Base-by-base conservation (phyloP, 2,888 invertebrate species). In the Plagodis pulveraria region DNA sequence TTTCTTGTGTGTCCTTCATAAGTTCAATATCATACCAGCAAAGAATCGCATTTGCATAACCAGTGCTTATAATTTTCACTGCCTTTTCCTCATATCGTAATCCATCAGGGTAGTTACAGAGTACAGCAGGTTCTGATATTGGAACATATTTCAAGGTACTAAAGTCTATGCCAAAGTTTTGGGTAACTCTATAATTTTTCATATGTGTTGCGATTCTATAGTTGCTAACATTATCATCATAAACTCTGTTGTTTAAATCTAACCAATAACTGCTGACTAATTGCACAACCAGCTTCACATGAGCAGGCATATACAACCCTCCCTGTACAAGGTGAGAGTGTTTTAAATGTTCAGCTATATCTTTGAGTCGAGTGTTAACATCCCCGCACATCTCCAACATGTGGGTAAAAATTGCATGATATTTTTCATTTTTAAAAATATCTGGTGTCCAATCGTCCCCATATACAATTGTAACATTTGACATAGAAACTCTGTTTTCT, bases 231-330 rank as follows among this genome's bases (percentile, higher is more conserved):
- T 95, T 94, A 35, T 82, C 82, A 76, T 95, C 94, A 67, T 92
- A 83, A 0, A 95, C 91, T 59, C 83, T 86, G 69, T 94, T 94
- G 73, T 94, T 94, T 51, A 89, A 84, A 59, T 94, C 89, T 42
- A 96, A 78, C 90, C 95, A 95, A 35, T 91, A 78, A 6, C 95
- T 94, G 68, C 92, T 83, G n/a, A 95, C 89, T n/a, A 95, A 74
- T 69, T 94, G 93, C 1, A 93, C 93, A 62, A 93, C 82, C 9
- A 96, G 68, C 50, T 80, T 85, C 6, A 95, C 72, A 63, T 81
- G 85, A 48, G 89, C 76, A 0, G 96, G 96, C 70, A 95, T 74
- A 50, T 91, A 85, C 7, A 93, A 75, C 0, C 94, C 94, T 54
- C 86, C 87, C 43, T 77, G 77, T 38, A 83, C 71, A 0, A 94